Conservation (phyloP, 2,888 invertebrate species). For the Disparrhopalites patrizii region DNA sequence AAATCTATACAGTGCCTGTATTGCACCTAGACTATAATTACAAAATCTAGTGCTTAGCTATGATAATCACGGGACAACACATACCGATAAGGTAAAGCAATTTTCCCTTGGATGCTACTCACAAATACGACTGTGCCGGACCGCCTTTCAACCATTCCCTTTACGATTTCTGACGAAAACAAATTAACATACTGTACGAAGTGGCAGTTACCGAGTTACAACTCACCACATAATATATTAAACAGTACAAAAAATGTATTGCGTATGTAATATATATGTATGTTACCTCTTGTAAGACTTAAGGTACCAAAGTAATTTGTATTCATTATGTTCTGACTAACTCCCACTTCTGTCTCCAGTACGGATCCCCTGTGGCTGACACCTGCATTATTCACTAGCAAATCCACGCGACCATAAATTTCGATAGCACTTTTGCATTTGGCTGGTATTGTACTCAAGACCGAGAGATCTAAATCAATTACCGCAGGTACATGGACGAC, state of each 20-base stretch:
- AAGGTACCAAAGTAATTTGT: constrained; percentile 94
- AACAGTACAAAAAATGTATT: background rate
- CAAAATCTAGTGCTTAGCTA: no score
- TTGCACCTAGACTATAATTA: no score
- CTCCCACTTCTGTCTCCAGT: constrained; percentile 69
- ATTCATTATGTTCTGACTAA: constrained; percentile 81
- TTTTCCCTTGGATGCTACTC: constrained; percentile 88
- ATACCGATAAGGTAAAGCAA: constrained; percentile 75
- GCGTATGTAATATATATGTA: no score
- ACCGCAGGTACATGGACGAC: constrained; percentile 68
- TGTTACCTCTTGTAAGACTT: constrained; percentile 79
- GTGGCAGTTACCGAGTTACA: no score
- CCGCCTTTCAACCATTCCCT: constrained; percentile 71
- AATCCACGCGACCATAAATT: constrained; percentile 74
- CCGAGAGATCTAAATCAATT: constrained; percentile 69
- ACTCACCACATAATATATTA: no score
- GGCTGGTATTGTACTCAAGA: constrained; percentile 61
- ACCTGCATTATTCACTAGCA: constrained; percentile 90
- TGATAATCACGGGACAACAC: no score
- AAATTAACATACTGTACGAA: no score
- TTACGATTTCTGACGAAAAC: constrained; percentile 64
- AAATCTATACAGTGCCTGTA: background rate
- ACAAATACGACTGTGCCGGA: constrained; percentile 80
- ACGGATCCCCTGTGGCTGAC: constrained; percentile 74
- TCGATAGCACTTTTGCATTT: constrained; percentile 65